Conservation (phyloP, 2,797 vertebrate species). For the Sebastes diploproa region DNA sequence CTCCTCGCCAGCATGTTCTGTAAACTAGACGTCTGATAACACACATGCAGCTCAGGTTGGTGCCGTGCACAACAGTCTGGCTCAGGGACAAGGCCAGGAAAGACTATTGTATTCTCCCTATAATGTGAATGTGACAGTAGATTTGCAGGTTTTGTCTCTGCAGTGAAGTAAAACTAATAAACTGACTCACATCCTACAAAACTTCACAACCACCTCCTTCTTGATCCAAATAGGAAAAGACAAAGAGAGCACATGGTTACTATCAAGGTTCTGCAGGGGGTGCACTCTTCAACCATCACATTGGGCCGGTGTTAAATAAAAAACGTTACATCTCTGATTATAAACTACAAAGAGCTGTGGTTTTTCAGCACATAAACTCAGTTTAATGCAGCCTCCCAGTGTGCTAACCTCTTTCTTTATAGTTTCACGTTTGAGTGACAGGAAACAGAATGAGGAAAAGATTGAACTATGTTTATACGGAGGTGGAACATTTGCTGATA, state of each 20-base stretch:
- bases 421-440: slow-evolving; percentile 41
- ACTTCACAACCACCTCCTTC: neutral
- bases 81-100: neutral
- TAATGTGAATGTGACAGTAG: slow-evolving; percentile 18
- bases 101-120: neutral
- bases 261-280: slow-evolving; percentile 2
- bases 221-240: slow-evolving; percentile 13
- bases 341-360: slow-evolving; percentile 5
- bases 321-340: slow-evolving; percentile 5
- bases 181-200: neutral
- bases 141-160: neutral
- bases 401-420: slow-evolving; percentile 26
- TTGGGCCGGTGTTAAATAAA: neutral
- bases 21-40: slow-evolving; percentile 53
- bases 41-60: neutral
- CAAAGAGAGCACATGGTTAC: slow-evolving; percentile 9
- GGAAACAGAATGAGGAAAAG: slow-evolving; percentile 46
- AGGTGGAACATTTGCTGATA: slow-evolving; percentile 37
- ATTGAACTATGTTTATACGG: slow-evolving; percentile 29
- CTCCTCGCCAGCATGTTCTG: slow-evolving; percentile 25
- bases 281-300: slow-evolving; percentile 3
- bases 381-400: neutral
- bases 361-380: neutral
- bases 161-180: neutral
- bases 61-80: neutral